Base-by-base conservation (phyloP, 2,113 vertebrate species). In the Ammodytes marinus region DNA sequence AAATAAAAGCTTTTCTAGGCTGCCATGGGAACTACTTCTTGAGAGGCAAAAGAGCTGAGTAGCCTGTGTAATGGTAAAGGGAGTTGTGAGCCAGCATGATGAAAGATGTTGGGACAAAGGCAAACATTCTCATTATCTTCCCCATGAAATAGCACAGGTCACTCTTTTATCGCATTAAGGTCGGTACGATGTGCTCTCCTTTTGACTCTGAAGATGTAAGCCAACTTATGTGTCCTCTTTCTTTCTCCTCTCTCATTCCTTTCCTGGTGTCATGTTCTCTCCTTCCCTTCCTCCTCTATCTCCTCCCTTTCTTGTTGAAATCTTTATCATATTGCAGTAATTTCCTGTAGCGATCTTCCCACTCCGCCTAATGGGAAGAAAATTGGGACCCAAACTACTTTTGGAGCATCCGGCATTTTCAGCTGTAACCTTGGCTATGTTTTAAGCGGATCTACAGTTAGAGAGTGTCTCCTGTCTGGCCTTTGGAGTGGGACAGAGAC, bases 401-500 rank as follows among this genome's bases (percentile, higher is more conserved):
- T 98, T 5, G 96, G 97, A 68, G 97, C 97, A 6, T 97, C 98
- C 47, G 97, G 97, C 88, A 99, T 99, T 92, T 99, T 99, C 90
- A 98, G 96, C 60, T 99, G 98, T 79, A 97, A 97, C 67, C 91
- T 93, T 0, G 98, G 98, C 67, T 99, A 96, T 84, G 96, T 99
- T 93, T 91, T 99, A 9, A 97, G 97, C 35, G 98, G 97, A 13
- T 97, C 98, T 27, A 93, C 95, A 0, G 98, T 99, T 1, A 93
- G 97, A 57, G 98, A 99, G 90, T 99, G 98, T 83, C 95, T 99
- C 45, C 96, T 97, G 9, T 98, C 97, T 0, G 98, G 98, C 76
- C 96, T 99, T 61, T 99, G 98, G 98, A 99, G 97, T 43, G 98
- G 97, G 85, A 95, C 85, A 12, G 97, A 99, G 86, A 97, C 97